phyloP scores from a whole-genome alignment of 2,888 invertebrate genomes.

The Trichopoda pennipes region DNA sequence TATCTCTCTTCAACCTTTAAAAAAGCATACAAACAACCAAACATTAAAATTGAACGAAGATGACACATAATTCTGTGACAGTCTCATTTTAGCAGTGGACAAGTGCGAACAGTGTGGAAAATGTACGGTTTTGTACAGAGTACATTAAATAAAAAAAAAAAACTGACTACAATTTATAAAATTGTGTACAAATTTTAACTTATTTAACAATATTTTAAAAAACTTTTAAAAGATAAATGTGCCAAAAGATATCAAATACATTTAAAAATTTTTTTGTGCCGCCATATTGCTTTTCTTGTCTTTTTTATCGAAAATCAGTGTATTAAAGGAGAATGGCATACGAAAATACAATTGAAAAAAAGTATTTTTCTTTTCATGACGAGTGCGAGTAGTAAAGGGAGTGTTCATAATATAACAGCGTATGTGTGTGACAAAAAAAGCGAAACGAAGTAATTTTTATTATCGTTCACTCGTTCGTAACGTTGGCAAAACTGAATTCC shows the following conservation, averaged over 20 bases:
- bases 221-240: not conserved
- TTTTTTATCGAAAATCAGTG: slow-evolving; percentile 54
- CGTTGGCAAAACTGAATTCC: slow-evolving; percentile 40
- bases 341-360: slow-evolving; percentile 28
- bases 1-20: slow-evolving; percentile 11
- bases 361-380: not conserved
- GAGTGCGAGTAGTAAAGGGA: slow-evolving; percentile 51
- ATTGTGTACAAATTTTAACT: not conserved
- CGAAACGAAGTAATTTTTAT: slow-evolving; percentile 42
- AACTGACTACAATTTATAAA: not conserved
- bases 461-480: slow-evolving; percentile 59
- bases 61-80: slow-evolving; percentile 33
- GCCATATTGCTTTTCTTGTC: slow-evolving; percentile 73
- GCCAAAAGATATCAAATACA: not conserved
- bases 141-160: not conserved
- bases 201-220: not conserved
- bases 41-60: slow-evolving; percentile 8
- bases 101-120: slow-evolving; percentile 61
- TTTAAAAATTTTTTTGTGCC: slow-evolving; percentile 29
- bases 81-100: slow-evolving; percentile 65
- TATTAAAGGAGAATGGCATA: slow-evolving; percentile 37
- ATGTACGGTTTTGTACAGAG: slow-evolving; percentile 15
- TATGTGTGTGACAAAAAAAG: slow-evolving; percentile 54
- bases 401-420: slow-evolving; percentile 13
- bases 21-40: not conserved